Conservation (phyloP, 1,140 invertebrate species). For the Musca vetustissima region DNA sequence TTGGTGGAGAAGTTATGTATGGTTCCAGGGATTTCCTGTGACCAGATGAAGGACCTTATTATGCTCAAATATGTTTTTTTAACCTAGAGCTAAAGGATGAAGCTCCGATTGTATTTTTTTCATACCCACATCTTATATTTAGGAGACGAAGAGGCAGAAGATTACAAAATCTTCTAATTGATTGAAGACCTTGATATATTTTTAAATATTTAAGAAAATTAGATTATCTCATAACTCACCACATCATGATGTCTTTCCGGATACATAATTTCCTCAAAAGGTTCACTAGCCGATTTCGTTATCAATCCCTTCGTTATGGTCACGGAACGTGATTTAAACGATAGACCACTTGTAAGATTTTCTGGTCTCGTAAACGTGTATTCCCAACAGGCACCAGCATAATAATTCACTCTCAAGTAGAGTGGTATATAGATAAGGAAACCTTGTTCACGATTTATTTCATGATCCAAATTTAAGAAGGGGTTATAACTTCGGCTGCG, state of each 20-base stretch:
- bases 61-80: no score
- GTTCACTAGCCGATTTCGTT: conserved; percentile 40
- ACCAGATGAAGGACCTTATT: no score
- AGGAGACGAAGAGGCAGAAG: no score
- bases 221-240: no score
- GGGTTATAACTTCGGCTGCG: conserved; percentile 63
- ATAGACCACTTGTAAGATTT: conserved; percentile 50
- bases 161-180: no score
- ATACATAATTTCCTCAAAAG: conserved; percentile 47
- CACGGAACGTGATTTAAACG: conserved; percentile 51
- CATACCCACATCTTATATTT: no score
- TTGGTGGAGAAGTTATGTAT: no score
- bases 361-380: conserved; percentile 47
- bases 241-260: conserved; percentile 45
- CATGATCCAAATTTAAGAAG: conserved; percentile 61
- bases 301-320: conserved; percentile 46
- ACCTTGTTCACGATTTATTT: conserved; percentile 61
- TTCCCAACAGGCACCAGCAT: conserved; percentile 38
- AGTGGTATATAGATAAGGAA: conserved; percentile 63
- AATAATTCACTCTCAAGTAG: conserved; percentile 51
- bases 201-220: no score
- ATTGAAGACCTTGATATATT: no score
- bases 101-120: no score
- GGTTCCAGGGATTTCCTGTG: no score
- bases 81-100: no score